Evolutionary conservation across 2,113 vertebrate genomes (phyloP).

Genomic region (Pomatorhinus ruficollis): DNA sequence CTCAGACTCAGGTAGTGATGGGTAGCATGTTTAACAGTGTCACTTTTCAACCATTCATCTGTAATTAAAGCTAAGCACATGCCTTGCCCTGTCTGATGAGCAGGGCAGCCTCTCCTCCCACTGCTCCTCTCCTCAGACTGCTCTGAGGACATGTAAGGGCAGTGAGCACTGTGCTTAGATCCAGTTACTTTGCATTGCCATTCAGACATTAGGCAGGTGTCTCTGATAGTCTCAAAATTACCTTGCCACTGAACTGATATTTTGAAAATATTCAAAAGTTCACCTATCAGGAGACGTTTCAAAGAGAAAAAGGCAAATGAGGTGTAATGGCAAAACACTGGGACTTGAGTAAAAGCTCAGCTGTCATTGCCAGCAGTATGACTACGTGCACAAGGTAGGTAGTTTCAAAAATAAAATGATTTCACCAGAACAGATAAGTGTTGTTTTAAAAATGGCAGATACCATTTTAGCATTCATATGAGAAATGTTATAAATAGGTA

Average conservation of each 20-base stretch:
- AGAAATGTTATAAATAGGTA: constrained; percentile 26
- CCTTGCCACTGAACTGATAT: background rate
- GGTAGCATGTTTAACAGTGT: background rate
- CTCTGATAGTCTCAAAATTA: background rate
- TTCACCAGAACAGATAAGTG: constrained; percentile 24
- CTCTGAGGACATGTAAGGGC: rapidly evolving
- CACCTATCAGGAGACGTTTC: background rate
- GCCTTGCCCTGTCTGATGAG: background rate
- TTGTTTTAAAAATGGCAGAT: constrained; percentile 37
- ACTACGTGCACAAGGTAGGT: constrained; percentile 6
- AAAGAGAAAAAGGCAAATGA: background rate
- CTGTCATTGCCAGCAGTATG: constrained; percentile 4
- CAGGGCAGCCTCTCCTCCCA: background rate
- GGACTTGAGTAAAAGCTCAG: background rate
- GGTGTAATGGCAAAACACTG: background rate
- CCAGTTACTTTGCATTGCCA: rapidly evolving
- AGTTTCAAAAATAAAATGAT: constrained; percentile 41
- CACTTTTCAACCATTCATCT: background rate
- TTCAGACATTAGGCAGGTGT: background rate
- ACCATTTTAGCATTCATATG: constrained; percentile 22
- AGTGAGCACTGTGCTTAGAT: background rate
- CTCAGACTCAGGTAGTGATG: background rate
- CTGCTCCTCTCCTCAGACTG: no score
- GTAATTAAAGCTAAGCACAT: background rate
- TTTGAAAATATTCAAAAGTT: background rate